Evolutionary conservation across 2,888 invertebrate species (phyloP), one percentile per base, ranked within the genome.

Genomic region (Drosophila meridionalis): DNA sequence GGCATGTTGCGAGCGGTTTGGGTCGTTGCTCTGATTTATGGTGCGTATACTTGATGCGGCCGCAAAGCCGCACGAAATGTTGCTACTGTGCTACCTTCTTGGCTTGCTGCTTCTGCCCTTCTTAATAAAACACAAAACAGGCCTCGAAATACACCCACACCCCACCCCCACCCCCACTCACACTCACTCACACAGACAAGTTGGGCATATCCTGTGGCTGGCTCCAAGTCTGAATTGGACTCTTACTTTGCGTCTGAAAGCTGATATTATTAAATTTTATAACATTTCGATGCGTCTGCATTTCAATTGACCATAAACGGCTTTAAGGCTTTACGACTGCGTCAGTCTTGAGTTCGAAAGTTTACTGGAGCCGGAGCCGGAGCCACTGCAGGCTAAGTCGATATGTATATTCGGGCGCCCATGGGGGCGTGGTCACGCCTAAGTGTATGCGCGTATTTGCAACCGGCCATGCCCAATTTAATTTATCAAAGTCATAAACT

Each of bases 401-500:
- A 20, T 40, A 36, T 50, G 38, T 67, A 55, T 58, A 80, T 71
- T 62, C 48, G 20, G 40, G 26, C 20, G 7, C 32, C 53, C 53
- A 12, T 14, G 36, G 52, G 43, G 58, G 26, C 45, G 45, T 26
- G 59, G 47, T 5, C n/a, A 5, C 3, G 40, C 20, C 14, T 32
- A 9, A 48, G 32, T 63, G 60, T 45, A 32, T 73, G 50, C 42
- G 55, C 36, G 34, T 57, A 61, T 45, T 43, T 58, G 32, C 53
- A 40, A 42, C 34, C 59, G 65, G 53, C 65, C 76, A 75, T 70
- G 88, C 88, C 69, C 83, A 78, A 87, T 89, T 87, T 89, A 83
- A 89, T 87, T 87, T 87, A 87, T 89, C 86, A 87, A 87, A 89
- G 88, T 87, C 88, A 89, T 87, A 89, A 87, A 87, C 86, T 89